Evolutionary conservation across 2,113 vertebrate genomes (phyloP).

Genomic region (Cinclus cinclus): DNA sequence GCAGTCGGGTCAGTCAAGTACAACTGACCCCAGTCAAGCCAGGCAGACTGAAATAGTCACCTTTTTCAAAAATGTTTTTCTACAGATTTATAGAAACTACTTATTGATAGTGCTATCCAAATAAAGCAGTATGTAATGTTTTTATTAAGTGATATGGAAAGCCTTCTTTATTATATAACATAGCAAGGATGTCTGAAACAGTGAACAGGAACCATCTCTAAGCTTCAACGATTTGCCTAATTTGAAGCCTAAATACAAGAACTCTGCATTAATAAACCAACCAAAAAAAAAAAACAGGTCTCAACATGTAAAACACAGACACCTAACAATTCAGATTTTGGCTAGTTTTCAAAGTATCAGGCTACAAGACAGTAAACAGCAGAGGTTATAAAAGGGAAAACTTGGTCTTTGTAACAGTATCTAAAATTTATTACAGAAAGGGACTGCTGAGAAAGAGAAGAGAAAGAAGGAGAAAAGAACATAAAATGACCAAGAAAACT

Average conservation of each 20-base stretch:
- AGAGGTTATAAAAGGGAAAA: background rate
- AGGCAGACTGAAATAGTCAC: background rate
- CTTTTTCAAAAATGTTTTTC: background rate
- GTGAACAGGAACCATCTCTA: background rate
- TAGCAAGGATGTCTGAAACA: background rate
- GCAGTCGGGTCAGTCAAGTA: background rate
- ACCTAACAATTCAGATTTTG: background rate
- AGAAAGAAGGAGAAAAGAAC: background rate
- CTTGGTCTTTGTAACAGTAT: background rate
- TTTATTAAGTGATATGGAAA: background rate
- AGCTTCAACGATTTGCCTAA: background rate
- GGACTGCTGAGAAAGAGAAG: background rate
- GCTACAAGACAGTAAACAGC: background rate
- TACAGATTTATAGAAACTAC: background rate
- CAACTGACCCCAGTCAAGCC: background rate
- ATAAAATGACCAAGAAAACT: background rate
- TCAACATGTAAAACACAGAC: background rate
- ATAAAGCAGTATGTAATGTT: background rate
- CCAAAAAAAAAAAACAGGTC: background rate
- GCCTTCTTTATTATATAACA: background rate
- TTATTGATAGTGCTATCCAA: background rate
- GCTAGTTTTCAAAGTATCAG: background rate
- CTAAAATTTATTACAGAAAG: background rate
- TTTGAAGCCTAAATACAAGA: background rate
- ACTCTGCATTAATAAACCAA: background rate